A percentile compares a stretch with the other conserved stretches of the same genome.
Evolutionary conservation across 1,140 invertebrate species (phyloP).

Genomic region (Limonius californicus): DNA sequence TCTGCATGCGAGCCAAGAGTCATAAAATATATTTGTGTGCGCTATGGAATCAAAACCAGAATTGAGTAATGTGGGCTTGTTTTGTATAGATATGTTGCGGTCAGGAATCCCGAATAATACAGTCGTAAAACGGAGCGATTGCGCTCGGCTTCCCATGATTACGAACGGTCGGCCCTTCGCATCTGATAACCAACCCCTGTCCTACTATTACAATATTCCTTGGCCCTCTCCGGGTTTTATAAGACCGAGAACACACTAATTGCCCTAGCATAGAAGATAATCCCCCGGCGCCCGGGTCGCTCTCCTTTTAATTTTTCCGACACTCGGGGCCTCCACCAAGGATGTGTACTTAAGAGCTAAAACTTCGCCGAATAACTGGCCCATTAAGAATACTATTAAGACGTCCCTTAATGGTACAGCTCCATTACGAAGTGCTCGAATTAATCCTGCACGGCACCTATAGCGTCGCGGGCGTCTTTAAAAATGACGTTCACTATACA

Average conservation of each 20-base stretch:
- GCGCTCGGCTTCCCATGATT: slow-evolving; percentile 9
- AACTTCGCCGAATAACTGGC: background rate
- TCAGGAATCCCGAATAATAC: slow-evolving; percentile 31
- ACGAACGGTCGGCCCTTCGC: background rate
- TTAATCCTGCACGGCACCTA: slow-evolving; percentile 16
- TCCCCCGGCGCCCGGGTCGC: too few species aligned
- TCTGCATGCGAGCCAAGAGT: slow-evolving; percentile 20
- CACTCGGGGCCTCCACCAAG: background rate
- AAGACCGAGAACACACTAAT: slow-evolving; percentile 12
- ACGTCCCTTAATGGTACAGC: slow-evolving; percentile 13
- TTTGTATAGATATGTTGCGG: slow-evolving; percentile 26
- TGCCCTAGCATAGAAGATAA: background rate
- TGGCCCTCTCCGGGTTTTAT: background rate
- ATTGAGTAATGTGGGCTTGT: slow-evolving; percentile 36
- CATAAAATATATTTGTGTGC: slow-evolving; percentile 35
- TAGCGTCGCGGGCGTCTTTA: background rate
- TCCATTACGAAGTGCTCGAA: slow-evolving; percentile 15
- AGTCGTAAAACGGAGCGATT: slow-evolving; percentile 29
- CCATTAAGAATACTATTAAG: slow-evolving; percentile 20
- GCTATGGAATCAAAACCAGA: slow-evolving; percentile 22
- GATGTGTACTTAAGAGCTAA: too few species aligned
- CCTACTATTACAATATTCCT: background rate
- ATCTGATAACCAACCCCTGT: slow-evolving; percentile 9
- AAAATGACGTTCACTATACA: slow-evolving; percentile 20
- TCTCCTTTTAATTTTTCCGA: background rate